Evolutionary conservation across 1,140 invertebrate species (phyloP).

Genomic region (Diorhabda carinulata): DNA sequence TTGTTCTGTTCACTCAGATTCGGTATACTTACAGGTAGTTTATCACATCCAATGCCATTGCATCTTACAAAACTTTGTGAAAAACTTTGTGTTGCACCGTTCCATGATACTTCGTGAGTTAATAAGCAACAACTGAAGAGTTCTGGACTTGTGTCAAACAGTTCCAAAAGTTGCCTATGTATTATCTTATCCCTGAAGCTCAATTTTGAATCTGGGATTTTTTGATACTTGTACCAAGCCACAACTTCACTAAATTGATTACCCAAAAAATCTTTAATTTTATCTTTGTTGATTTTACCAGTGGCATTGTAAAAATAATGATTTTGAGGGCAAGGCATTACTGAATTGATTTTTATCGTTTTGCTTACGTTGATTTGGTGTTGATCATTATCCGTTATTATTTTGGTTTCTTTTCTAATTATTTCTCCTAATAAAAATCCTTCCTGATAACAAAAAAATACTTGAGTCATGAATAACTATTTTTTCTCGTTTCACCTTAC

Average conservation of each 20-base stretch:
- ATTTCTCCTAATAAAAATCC: conserved; percentile 38
- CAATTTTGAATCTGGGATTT: conserved; percentile 22
- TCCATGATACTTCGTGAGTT: conserved; percentile 28
- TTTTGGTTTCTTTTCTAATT: conserved; percentile 31
- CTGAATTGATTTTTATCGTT: conserved; percentile 36
- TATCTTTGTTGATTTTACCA: conserved; percentile 31
- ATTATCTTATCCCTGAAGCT: conserved; percentile 34
- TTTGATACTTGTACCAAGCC: conserved; percentile 34
- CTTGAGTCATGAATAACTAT: conserved; percentile 13
- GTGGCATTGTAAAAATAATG: conserved; percentile 27
- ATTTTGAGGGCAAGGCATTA: conserved; percentile 29
- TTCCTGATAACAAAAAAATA: conserved; percentile 25
- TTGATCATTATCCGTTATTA: conserved; percentile 37
- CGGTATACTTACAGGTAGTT: conserved; percentile 36
- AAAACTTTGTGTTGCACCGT: conserved; percentile 35
- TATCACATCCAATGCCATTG: conserved; percentile 31
- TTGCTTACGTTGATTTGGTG: conserved; percentile 30
- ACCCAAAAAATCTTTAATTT: conserved; percentile 30
- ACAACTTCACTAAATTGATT: conserved; percentile 28
- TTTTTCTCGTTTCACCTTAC: conserved; percentile 21
- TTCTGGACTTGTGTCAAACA: conserved; percentile 29
- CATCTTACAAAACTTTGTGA: conserved; percentile 39
- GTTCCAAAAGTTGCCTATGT: conserved; percentile 30
- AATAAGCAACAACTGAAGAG: conserved; percentile 40
- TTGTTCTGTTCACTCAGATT: conserved; percentile 41